These are phyloP conservation scores for Nesospiza acunhae DNA, from an alignment of 2,113 vertebrate genomes.

Conservation along the genomic window DNA sequence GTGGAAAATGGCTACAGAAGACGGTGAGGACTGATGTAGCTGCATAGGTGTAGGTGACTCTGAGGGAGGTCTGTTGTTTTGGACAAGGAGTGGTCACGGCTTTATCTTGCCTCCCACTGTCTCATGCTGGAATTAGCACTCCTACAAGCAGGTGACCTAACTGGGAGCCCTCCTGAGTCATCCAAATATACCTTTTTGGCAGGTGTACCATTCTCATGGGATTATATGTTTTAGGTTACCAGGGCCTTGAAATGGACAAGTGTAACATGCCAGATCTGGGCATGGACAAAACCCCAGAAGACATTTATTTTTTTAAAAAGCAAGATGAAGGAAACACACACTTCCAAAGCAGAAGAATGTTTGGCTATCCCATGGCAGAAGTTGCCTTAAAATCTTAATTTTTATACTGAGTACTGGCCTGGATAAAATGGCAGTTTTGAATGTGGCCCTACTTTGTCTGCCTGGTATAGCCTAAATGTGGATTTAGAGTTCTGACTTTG, in stretches of 20 bases:
- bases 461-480: neutral
- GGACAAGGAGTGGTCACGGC: neutral
- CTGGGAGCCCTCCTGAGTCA: neutral
- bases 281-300: neutral
- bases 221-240: neutral
- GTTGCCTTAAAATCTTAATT: neutral
- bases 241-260: neutral
- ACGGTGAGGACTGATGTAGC: neutral
- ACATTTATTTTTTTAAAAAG: neutral
- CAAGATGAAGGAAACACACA: neutral
- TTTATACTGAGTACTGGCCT: neutral
- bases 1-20: neutral
- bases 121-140: neutral
- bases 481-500: neutral
- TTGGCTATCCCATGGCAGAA: neutral
- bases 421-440: neutral
- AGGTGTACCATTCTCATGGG: neutral
- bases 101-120: neutral
- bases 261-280: neutral
- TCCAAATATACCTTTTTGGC: neutral
- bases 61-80: neutral
- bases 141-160: neutral
- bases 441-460: neutral
- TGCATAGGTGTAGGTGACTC: neutral
- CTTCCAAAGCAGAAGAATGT: neutral